Percentiles rank a stretch among this genome's conserved stretches.
These are phyloP conservation scores for Drosophila orena DNA, from an alignment of 1,140 invertebrate species.

Conservation along the genomic window DNA sequence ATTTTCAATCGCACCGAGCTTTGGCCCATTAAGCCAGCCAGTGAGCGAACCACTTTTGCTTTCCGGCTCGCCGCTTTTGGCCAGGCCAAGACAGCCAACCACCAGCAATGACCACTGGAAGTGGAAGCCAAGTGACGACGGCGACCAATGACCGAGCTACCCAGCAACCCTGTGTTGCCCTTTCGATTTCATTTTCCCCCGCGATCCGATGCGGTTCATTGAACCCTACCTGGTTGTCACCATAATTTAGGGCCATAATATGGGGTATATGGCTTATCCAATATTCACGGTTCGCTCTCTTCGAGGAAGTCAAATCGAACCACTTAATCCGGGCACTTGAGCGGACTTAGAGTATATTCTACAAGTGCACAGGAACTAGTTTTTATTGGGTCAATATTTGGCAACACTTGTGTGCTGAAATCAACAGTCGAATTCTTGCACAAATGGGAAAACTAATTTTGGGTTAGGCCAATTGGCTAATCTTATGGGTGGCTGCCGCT, in stretches of 20 bases:
- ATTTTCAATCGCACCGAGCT: constrained; percentile 26
- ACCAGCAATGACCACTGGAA: not conserved
- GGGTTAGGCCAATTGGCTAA: constrained; percentile 8
- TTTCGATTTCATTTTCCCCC: constrained; percentile 33
- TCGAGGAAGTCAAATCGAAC: constrained; percentile 27
- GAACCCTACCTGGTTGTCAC: constrained; percentile 40
- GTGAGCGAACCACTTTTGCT: constrained; percentile 39
- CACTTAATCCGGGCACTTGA: constrained; percentile 6
- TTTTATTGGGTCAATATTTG: constrained; percentile 46
- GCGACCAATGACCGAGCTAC: constrained; percentile 24
- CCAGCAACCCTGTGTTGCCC: constrained; percentile 67
- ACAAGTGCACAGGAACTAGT: constrained; percentile 31
- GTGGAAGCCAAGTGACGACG: not conserved
- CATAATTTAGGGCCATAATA: constrained; percentile 43
- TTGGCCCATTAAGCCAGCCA: constrained; percentile 47
- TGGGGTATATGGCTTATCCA: not conserved
- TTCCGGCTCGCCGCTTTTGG: constrained; percentile 42
- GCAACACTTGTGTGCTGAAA: constrained; percentile 30
- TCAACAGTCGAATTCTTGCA: constrained; percentile 20
- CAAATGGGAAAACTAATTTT: constrained; percentile 9
- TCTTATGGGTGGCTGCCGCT: not conserved
- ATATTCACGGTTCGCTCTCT: constrained; percentile 5
- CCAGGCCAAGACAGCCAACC: constrained; percentile 14
- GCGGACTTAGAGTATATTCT: constrained; percentile 11
- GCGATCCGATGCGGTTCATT: constrained; percentile 57